Evolutionary conservation across 2,113 vertebrate species (phyloP).

Genomic region (Melanerpes formicivorus): DNA sequence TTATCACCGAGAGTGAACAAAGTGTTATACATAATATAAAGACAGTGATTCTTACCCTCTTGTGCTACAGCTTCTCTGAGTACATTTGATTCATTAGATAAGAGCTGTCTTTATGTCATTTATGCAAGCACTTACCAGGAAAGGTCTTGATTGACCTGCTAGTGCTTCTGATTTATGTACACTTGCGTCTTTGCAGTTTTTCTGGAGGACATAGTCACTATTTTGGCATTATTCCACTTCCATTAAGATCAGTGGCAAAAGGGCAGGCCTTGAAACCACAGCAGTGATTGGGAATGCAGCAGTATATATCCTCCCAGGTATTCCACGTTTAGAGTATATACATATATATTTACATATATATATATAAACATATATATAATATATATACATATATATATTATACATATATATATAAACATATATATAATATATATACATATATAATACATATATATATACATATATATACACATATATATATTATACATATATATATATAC

Average conservation of each 20-base stretch:
- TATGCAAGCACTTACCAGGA: not conserved
- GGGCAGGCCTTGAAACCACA: slow-evolving; percentile 10
- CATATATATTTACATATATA: too few species aligned
- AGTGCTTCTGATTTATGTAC: slow-evolving; percentile 7
- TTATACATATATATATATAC: too few species aligned
- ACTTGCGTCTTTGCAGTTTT: not conserved
- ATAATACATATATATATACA: not conserved
- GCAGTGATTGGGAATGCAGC: not conserved
- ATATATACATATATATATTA: not conserved
- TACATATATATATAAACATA: too few species aligned
- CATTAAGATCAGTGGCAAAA: slow-evolving; percentile 33
- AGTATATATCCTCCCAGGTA: not conserved
- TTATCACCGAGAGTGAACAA: not conserved
- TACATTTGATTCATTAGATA: not conserved
- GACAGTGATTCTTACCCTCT: not conserved
- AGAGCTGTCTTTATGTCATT: not conserved
- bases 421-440: too few species aligned
- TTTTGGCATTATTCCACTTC: slow-evolving; percentile 34
- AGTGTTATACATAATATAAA: not conserved
- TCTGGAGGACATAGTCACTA: not conserved
- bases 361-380: too few species aligned
- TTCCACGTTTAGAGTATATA: not conserved
- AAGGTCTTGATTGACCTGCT: not conserved
- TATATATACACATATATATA: too few species aligned
- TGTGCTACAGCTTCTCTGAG: not conserved